phyloP scores from a whole-genome alignment of 2,113 vertebrate species.

The Guaruba guarouba region DNA sequence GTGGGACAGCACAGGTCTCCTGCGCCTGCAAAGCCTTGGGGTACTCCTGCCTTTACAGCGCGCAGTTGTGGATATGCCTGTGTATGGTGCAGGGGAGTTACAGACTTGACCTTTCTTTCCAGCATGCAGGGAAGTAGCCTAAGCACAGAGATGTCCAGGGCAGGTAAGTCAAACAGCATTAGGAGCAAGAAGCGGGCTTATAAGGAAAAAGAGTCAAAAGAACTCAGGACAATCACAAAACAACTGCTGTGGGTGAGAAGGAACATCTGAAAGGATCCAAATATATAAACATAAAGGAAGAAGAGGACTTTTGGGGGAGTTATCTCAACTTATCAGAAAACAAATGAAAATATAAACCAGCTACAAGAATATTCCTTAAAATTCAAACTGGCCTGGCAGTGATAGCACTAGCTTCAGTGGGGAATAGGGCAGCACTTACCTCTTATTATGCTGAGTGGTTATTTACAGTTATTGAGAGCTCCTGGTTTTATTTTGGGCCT shows the following conservation, averaged over 20 bases:
- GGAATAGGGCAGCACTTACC: background rate
- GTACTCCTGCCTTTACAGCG: background rate
- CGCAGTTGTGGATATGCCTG: rapidly evolving
- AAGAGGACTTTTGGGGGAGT: background rate
- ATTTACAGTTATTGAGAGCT: background rate
- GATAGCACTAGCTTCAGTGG: background rate
- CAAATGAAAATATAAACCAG: background rate
- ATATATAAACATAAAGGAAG: background rate
- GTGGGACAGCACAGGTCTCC: background rate
- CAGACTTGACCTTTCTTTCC: conserved; percentile 33
- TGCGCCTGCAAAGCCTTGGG: background rate
- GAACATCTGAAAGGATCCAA: background rate
- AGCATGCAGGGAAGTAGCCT: background rate
- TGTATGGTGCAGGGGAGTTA: rapidly evolving
- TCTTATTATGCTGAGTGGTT: background rate
- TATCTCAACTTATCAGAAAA: background rate
- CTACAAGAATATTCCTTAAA: background rate
- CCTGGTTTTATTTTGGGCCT: background rate
- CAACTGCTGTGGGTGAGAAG: background rate
- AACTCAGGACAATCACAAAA: background rate
- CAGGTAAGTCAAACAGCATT: background rate
- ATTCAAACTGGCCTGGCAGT: background rate
- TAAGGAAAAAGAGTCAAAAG: background rate
- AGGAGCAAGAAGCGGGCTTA: background rate
- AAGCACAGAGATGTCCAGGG: background rate